Evolutionary conservation across 1,140 invertebrate genomes (phyloP).

Genomic region (Anthonomus grandis): DNA sequence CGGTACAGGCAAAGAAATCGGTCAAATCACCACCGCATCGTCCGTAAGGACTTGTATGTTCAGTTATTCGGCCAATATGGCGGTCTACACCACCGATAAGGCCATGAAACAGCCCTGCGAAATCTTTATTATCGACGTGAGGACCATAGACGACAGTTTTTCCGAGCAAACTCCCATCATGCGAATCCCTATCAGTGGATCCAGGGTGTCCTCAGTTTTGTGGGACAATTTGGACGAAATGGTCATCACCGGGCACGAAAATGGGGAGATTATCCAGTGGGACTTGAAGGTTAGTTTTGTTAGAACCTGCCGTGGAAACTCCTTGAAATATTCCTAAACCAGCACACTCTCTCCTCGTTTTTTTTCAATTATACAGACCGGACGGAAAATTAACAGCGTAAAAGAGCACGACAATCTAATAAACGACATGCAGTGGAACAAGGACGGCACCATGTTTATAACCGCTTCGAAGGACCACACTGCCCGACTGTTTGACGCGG

Average conservation of each 20-base stretch:
- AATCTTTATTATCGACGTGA: slow-evolving; percentile 80
- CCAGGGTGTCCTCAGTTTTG: slow-evolving; percentile 86
- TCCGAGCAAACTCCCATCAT: slow-evolving; percentile 59
- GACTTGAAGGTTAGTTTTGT: slow-evolving; percentile 70
- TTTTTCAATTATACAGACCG: too few species aligned
- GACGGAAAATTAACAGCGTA: slow-evolving; percentile 71
- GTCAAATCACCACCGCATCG: slow-evolving; percentile 75
- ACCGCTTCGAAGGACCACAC: slow-evolving; percentile 94
- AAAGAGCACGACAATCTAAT: slow-evolving; percentile 83
- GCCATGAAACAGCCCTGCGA: slow-evolving; percentile 88
- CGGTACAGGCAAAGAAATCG: slow-evolving; percentile 71
- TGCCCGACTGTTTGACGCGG: slow-evolving; percentile 89
- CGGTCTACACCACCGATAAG: slow-evolving; percentile 91
- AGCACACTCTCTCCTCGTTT: too few species aligned
- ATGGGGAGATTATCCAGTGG: slow-evolving; percentile 88
- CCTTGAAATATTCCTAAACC: slow-evolving; percentile 8
- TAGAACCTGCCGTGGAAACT: background rate
- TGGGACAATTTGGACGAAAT: slow-evolving; percentile 92
- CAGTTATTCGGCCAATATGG: slow-evolving; percentile 88
- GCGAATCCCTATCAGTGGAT: slow-evolving; percentile 59
- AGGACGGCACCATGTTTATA: slow-evolving; percentile 93
- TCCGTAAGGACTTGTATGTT: slow-evolving; percentile 89
- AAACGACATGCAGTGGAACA: slow-evolving; percentile 93
- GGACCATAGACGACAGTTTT: slow-evolving; percentile 63
- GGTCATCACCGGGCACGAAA: slow-evolving; percentile 92